Percentiles rank a stretch among this genome's conserved stretches.
Conservation (phyloP, 1,140 invertebrate species). For the Trichogramma pretiosum region DNA sequence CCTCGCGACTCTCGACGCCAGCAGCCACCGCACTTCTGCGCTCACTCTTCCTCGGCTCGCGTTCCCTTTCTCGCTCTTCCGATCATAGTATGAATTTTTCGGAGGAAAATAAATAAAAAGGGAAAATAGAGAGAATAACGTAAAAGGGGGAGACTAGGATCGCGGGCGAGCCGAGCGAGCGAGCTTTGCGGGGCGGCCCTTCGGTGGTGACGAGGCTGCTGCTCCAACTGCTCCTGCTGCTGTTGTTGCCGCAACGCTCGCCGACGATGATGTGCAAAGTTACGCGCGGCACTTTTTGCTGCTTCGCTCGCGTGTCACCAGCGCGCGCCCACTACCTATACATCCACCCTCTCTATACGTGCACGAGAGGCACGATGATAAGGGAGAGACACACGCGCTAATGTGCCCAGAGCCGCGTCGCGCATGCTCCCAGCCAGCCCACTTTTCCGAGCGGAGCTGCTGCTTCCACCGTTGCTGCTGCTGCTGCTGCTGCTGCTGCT, state of each 20-base stretch:
- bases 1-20: conserved; percentile 15
- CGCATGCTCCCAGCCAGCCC: conserved; percentile 12
- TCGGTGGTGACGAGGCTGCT: conserved; percentile 32
- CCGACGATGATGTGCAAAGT: conserved; percentile 29
- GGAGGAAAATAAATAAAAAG: too few species aligned
- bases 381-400: too few species aligned
- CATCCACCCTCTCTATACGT: too few species aligned
- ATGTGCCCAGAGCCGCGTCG: conserved; percentile 31
- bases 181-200: conserved; percentile 23
- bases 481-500: too few species aligned
- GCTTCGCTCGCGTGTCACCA: conserved; percentile 18
- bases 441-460: conserved; percentile 8
- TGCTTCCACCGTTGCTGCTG: conserved; percentile 6
- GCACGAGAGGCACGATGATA: too few species aligned
- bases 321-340: conserved; percentile 4
- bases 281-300: conserved; percentile 35
- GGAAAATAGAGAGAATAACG: too few species aligned
- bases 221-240: conserved; percentile 33
- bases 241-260: conserved; percentile 34
- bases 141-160: conserved; percentile 15
- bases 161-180: conserved; percentile 16
- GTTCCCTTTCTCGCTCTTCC: conserved; percentile 22
- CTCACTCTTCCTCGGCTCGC: conserved; percentile 16
- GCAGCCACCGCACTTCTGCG: not conserved
- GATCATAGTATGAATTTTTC: too few species aligned